Evolutionary conservation across 2,797 vertebrate species (phyloP).

Genomic region (Petrocephalus schoutedeni): DNA sequence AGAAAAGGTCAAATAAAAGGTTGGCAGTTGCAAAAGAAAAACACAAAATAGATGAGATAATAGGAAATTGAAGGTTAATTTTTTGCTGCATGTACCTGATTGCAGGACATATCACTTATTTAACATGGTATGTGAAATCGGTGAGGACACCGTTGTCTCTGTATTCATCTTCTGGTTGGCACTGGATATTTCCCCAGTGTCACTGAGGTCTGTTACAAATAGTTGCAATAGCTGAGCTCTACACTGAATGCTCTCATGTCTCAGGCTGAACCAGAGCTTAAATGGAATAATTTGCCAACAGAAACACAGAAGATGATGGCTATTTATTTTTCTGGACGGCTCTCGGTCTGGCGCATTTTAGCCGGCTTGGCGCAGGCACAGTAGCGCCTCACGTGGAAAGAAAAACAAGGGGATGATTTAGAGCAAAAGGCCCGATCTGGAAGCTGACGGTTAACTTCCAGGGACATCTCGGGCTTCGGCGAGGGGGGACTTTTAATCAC

Average conservation of each 20-base stretch:
- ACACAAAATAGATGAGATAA: not conserved
- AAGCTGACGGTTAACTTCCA: not conserved
- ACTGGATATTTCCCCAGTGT: not conserved
- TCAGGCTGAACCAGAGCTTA: not conserved
- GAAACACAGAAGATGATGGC: constrained; percentile 33
- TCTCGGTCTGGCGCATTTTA: constrained; percentile 27
- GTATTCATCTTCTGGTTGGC: not conserved
- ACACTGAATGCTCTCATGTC: not conserved
- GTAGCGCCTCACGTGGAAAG: constrained; percentile 25
- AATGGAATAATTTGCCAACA: constrained; percentile 33
- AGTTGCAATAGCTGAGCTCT: constrained; percentile 11
- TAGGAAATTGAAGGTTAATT: not conserved
- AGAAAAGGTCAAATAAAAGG: not conserved
- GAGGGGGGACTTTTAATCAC: constrained; percentile 13
- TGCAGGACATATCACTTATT: not conserved
- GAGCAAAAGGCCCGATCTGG: not conserved
- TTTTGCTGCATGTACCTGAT: not conserved
- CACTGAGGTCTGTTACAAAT: not conserved
- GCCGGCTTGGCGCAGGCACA: constrained; percentile 26
- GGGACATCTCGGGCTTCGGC: not conserved
- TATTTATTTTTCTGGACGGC: constrained; percentile 34
- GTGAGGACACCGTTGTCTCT: not conserved
- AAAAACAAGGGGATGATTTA: constrained; percentile 28
- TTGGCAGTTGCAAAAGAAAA: not conserved
- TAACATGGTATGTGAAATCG: not conserved